Conservation (phyloP, 2,113 vertebrate species). For the Isurus oxyrinchus region DNA sequence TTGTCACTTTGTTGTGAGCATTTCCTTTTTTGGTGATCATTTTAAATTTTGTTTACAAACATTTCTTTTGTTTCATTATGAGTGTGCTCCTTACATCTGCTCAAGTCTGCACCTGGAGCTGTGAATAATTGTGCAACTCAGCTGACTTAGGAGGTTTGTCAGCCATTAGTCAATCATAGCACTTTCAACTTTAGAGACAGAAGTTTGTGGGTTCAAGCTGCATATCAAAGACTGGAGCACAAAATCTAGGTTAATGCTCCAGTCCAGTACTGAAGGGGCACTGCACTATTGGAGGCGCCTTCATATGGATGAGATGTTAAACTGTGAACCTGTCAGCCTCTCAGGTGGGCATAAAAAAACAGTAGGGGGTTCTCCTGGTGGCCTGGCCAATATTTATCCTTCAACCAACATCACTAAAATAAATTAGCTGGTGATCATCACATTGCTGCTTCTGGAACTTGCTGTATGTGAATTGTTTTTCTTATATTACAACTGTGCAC, state of each 20-base stretch:
- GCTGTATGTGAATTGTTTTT: neutral
- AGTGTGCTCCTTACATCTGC: neutral
- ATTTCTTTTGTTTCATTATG: neutral
- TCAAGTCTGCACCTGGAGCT: neutral
- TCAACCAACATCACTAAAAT: neutral
- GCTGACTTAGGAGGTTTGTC: neutral
- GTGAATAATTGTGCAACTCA: neutral
- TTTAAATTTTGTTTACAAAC: neutral
- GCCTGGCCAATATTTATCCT: neutral
- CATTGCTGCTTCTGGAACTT: neutral
- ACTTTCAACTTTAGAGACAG: neutral
- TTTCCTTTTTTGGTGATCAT: neutral
- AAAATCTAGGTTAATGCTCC: neutral
- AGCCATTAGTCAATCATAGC: neutral
- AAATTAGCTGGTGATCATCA: neutral
- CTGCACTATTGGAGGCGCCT: neutral
- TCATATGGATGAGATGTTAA: neutral
- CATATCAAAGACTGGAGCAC: neutral
- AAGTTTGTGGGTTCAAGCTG: neutral
- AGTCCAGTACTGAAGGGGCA: neutral
- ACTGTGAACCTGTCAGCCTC: neutral
- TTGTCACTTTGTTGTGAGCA: neutral
- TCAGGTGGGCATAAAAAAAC: neutral
- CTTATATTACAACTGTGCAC: neutral
- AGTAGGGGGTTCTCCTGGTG: neutral